Evolutionary conservation across 2,113 vertebrate genomes (phyloP), one percentile per base, ranked within the genome.

Genomic region (Xenus cinereus): DNA sequence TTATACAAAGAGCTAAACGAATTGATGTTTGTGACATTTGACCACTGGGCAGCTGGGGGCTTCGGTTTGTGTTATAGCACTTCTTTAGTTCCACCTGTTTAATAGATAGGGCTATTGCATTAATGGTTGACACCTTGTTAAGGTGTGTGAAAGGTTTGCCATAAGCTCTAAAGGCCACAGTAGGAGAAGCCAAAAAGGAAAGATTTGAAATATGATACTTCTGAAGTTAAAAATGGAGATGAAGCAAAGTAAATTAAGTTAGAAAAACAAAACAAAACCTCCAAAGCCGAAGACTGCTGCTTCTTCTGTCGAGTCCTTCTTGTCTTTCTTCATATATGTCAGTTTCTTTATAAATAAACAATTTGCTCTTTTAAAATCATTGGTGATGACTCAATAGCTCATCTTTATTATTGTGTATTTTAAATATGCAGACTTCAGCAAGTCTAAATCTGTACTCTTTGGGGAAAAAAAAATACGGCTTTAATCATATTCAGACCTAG

Each of bases 391-490:
- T 87, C 69, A 91, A 66, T 76, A 62, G 33, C 74, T 91, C 16
- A 66, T 45, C 22, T 76, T 76, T 84, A 43, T 80, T 84, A 62
- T 75, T 91, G 72, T 66, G 30, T 60, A 35, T 89, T 87, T 69
- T 84, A 89, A 69, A 87, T 84, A 56, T 41, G 56, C 67, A 66
- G 46, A 84, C 68, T 62, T 92, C 81, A 92, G 51, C 92, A 92
- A 66, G 30, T 87, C 81, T 87, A 69, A 86, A 53, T 54, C 67
- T 79, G 28, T 78, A 57, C 32, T 79, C 63, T 94, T 89, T 45
- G 45, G 67, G 45, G 33, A 13, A 53, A 53, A 53, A 53, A 82
- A 91, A 62, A 66, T 26, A 79, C 50, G 19, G 7, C 73, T 92
- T 87, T 87, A 87, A 62, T 92, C 82, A 67, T 75, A 83, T 56